phyloP scores from a whole-genome alignment of 2,113 vertebrate species.

The Oryzias curvinotus region DNA sequence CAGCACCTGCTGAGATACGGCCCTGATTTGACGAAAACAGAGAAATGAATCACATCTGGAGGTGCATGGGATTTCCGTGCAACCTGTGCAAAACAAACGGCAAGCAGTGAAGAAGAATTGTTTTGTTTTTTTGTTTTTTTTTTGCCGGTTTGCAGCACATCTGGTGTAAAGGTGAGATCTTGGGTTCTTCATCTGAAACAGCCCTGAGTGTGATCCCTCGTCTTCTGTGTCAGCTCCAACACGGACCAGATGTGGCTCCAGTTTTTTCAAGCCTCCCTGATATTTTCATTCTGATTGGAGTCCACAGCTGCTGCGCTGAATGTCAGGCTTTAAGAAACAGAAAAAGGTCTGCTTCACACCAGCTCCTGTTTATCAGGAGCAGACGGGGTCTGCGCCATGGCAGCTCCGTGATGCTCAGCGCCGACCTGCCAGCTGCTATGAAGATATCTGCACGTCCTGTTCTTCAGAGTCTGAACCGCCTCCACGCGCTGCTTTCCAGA shows the following conservation, averaged over 20 bases:
- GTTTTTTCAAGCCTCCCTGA: constrained; percentile 11
- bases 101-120: not conserved
- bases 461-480: not conserved
- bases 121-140: too few relatives aligned
- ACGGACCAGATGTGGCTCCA: constrained; percentile 38
- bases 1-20: constrained; percentile 48
- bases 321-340: not conserved
- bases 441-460: constrained; percentile 33
- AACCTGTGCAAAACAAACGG: constrained; percentile 27
- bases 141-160: not conserved
- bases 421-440: constrained; percentile 24
- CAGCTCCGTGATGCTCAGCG: constrained; percentile 33
- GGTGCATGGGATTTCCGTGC: constrained; percentile 5
- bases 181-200: constrained; percentile 6
- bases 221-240: not conserved
- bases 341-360: constrained; percentile 22
- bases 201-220: constrained; percentile 1
- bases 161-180: not conserved
- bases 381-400: constrained; percentile 33
- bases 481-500: constrained; percentile 14
- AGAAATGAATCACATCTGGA: not conserved
- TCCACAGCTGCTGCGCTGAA: not conserved
- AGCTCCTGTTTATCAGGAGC: constrained; percentile 38
- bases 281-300: constrained; percentile 15
- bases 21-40: not conserved